Percentiles rank a stretch among this genome's conserved stretches.
Evolutionary conservation across 2,113 vertebrate species (phyloP).

Genomic region (Albula goreensis): DNA sequence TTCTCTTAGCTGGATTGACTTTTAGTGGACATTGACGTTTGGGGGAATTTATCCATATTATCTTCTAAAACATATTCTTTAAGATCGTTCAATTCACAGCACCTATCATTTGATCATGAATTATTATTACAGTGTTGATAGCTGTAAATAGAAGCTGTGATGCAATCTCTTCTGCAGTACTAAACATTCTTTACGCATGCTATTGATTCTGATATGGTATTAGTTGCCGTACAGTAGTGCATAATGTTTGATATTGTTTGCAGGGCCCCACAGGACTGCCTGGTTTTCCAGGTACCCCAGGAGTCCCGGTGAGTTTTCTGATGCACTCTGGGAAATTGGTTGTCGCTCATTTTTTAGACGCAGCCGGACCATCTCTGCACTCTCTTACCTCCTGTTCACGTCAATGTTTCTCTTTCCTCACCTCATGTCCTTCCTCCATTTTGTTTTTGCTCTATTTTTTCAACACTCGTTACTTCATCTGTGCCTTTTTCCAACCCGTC

Average conservation of each 20-base stretch:
- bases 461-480: background rate
- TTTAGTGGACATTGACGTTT: background rate
- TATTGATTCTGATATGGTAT: background rate
- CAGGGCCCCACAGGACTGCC: conserved; percentile 89
- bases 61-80: no score
- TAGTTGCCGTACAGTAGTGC: background rate
- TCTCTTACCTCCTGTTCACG: background rate
- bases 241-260: background rate
- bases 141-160: no score
- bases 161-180: background rate
- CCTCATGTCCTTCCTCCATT: background rate
- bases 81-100: no score
- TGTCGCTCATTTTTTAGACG: background rate
- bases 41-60: background rate
- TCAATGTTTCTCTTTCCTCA: background rate
- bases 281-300: conserved; percentile 82
- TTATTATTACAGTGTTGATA: background rate
- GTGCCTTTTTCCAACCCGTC: no score
- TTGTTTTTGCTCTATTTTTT: background rate
- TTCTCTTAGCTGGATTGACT: background rate
- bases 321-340: background rate
- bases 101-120: background rate
- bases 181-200: background rate
- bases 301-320: conserved; percentile 85
- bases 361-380: background rate